Evolutionary conservation across 2,797 vertebrate species (phyloP).

Genomic region (Distichodus sexfasciatus): DNA sequence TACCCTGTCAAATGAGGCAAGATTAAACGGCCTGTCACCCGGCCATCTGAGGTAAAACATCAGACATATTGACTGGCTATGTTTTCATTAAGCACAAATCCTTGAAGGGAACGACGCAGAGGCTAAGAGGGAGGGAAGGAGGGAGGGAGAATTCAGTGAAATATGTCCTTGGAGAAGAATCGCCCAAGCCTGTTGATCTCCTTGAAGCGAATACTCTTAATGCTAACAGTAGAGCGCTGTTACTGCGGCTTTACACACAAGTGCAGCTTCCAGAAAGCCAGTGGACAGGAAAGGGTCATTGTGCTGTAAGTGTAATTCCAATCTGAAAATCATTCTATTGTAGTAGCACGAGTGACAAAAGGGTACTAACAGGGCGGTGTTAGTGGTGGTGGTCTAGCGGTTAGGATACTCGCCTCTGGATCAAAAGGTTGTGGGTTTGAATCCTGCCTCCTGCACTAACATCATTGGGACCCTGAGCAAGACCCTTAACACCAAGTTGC

Average conservation of each 20-base stretch:
- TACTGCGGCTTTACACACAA: background rate
- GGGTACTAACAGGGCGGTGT: too few relatives aligned
- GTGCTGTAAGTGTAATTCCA: too few relatives aligned
- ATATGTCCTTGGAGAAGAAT: conserved; percentile 48
- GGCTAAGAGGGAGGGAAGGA: conserved; percentile 24
- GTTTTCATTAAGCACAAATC: conserved; percentile 41
- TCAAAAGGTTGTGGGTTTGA: too few relatives aligned
- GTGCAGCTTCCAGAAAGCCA: background rate
- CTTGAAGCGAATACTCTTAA: background rate
- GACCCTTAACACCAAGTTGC: too few relatives aligned
- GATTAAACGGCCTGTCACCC: conserved; percentile 29
- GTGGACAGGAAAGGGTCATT: background rate
- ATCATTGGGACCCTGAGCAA: too few relatives aligned
- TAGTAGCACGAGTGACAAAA: too few relatives aligned
- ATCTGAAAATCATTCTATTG: too few relatives aligned
- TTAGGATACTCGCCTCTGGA: too few relatives aligned
- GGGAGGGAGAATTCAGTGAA: background rate
- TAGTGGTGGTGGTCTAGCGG: too few relatives aligned
- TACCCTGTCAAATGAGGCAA: conserved; percentile 27
- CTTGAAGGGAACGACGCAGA: conserved; percentile 43
- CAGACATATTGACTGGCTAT: conserved; percentile 21
- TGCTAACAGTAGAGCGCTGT: background rate
- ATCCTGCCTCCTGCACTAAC: too few relatives aligned
- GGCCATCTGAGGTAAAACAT: conserved; percentile 27
- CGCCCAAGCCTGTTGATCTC: background rate